Conservation (phyloP, 2,113 vertebrate species). For the Proterorhinus semilunaris region DNA sequence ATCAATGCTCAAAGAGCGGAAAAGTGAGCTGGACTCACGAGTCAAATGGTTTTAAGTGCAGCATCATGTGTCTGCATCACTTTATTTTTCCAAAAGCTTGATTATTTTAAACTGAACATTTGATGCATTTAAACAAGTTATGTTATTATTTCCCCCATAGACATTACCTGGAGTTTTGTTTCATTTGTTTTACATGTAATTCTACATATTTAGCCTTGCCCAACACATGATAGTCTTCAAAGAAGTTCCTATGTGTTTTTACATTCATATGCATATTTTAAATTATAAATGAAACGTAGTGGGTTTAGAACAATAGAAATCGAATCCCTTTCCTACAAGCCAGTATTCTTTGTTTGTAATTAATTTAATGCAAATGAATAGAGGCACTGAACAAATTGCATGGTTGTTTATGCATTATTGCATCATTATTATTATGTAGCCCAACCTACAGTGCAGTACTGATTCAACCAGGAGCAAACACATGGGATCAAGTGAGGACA, state of each 20-base stretch:
- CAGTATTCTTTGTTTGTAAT: slow-evolving; percentile 13
- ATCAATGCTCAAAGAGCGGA: slow-evolving; percentile 51
- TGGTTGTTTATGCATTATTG: neutral
- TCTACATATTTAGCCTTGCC: too few species aligned
- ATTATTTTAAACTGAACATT: too few species aligned
- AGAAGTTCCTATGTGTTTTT: too few species aligned
- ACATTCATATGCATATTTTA: too few species aligned
- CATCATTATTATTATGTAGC: neutral
- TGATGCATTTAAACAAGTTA: too few species aligned
- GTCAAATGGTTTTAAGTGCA: slow-evolving; percentile 17
- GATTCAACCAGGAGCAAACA: slow-evolving; percentile 1
- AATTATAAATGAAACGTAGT: too few species aligned
- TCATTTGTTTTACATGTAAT: too few species aligned
- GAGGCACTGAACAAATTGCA: neutral
- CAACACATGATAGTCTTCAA: too few species aligned
- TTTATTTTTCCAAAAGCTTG: neutral
- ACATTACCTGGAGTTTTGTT: too few species aligned
- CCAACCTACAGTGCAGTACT: neutral
- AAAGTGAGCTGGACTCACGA: slow-evolving; percentile 35
- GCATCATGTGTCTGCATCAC: neutral
- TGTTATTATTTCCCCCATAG: too few species aligned
- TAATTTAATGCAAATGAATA: slow-evolving; percentile 20
- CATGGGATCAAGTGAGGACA: slow-evolving; percentile 31
- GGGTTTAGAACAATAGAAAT: neutral
- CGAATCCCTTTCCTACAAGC: slow-evolving; percentile 14